Conservation (phyloP, 1,140 invertebrate species). For the Penaeus japonicus region DNA sequence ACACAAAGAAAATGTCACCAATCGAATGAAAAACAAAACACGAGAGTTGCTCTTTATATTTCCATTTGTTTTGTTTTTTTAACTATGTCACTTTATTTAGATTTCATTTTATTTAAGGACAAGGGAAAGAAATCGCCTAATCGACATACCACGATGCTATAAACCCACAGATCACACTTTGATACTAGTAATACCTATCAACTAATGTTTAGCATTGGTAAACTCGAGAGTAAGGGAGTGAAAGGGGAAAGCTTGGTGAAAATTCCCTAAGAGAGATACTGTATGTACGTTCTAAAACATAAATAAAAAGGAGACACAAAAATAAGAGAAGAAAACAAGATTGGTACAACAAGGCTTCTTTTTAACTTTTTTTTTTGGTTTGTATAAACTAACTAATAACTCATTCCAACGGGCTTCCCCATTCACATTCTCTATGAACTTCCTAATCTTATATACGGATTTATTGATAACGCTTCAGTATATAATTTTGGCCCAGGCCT, state of each 20-base stretch:
- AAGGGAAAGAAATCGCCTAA: no score
- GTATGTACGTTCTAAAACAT: slow-evolving; percentile 31
- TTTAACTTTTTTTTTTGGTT: neutral
- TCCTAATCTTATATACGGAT: slow-evolving; percentile 47
- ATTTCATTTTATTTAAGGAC: no score
- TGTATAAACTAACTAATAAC: slow-evolving; percentile 10
- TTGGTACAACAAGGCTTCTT: slow-evolving; percentile 42
- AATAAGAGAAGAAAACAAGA: neutral
- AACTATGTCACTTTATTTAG: no score
- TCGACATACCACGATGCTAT: slow-evolving; percentile 2
- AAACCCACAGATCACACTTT: slow-evolving; percentile 53
- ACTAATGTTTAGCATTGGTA: slow-evolving; percentile 38
- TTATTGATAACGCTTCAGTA: slow-evolving; percentile 44
- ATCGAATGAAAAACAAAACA: no score
- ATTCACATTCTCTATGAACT: slow-evolving; percentile 46
- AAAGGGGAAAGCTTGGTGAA: slow-evolving; percentile 55
- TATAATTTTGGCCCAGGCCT: neutral
- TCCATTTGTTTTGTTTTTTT: no score
- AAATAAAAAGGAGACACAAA: no score
- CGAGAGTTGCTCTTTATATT: no score
- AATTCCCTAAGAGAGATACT: slow-evolving; percentile 38
- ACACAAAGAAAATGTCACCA: no score
- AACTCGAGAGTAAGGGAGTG: slow-evolving; percentile 46
- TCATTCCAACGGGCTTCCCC: slow-evolving; percentile 30
- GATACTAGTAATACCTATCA: slow-evolving; percentile 37